A percentile compares a stretch with the other conserved stretches of the same genome.
Evolutionary conservation across 2,888 invertebrate genomes (phyloP).

Genomic region (Timema cristinae): DNA sequence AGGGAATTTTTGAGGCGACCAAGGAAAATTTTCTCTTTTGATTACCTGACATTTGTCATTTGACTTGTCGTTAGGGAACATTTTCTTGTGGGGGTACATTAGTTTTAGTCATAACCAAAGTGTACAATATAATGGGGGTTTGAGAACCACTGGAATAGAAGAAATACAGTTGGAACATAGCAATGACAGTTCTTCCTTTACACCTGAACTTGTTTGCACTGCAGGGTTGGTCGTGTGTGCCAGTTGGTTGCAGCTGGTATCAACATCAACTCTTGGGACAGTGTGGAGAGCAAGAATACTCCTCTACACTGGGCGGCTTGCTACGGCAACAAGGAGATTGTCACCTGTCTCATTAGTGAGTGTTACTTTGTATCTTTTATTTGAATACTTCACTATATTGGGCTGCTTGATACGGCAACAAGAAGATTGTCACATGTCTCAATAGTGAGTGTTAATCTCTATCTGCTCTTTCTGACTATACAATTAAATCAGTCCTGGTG

Average conservation of each 20-base stretch:
- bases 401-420: slow-evolving; percentile 59
- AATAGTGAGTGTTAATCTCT: slow-evolving; percentile 44
- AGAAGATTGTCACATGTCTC: slow-evolving; percentile 53
- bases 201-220: slow-evolving; percentile 29
- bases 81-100: too few species aligned
- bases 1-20: too few species aligned
- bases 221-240: slow-evolving; percentile 52
- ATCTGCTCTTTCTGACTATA: neutral
- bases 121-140: too few species aligned
- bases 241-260: slow-evolving; percentile 56
- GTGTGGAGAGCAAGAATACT: slow-evolving; percentile 55
- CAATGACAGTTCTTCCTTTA: too few species aligned
- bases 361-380: slow-evolving; percentile 5
- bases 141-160: too few species aligned
- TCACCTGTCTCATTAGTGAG: slow-evolving; percentile 53
- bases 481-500: too few species aligned
- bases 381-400: slow-evolving; percentile 59
- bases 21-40: too few species aligned
- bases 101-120: too few species aligned
- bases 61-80: too few species aligned
- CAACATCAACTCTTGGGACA: slow-evolving; percentile 56
- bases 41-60: too few species aligned
- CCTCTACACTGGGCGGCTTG: slow-evolving; percentile 63
- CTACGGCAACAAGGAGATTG: slow-evolving; percentile 54
- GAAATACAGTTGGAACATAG: too few species aligned